phyloP scores from a whole-genome alignment of 2,888 invertebrate species.

The Laspeyria flexula region DNA sequence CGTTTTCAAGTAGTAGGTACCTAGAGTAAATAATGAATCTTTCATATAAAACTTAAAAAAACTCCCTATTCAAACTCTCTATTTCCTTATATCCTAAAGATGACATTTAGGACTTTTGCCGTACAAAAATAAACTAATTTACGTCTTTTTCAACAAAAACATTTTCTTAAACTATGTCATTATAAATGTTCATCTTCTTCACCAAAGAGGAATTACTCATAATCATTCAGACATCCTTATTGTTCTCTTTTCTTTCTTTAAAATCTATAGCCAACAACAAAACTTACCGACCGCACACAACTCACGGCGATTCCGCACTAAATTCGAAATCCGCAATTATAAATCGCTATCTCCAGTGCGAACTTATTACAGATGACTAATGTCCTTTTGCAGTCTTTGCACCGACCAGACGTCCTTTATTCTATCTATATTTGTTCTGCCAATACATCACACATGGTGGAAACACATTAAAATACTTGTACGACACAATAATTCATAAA shows the following conservation, averaged over 20 bases:
- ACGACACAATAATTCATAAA: slow-evolving; percentile 66
- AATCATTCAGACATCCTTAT: background rate
- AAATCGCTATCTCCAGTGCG: slow-evolving; percentile 51
- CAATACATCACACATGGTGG: slow-evolving; percentile 63
- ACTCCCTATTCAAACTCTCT: too few species aligned
- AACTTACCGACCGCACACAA: slow-evolving; percentile 17
- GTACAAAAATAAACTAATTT: too few species aligned
- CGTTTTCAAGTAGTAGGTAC: too few species aligned
- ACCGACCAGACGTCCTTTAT: slow-evolving; percentile 13
- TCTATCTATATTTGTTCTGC: slow-evolving; percentile 49
- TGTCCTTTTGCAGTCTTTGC: slow-evolving; percentile 40
- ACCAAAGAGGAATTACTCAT: too few species aligned
- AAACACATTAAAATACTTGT: slow-evolving; percentile 75
- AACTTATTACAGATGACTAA: slow-evolving; percentile 62
- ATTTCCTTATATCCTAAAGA: too few species aligned
- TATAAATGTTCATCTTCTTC: too few species aligned
- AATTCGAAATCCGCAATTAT: slow-evolving; percentile 44
- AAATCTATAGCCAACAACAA: slow-evolving; percentile 10
- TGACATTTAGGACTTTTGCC: too few species aligned
- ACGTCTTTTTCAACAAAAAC: too few species aligned
- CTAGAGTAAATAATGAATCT: too few species aligned
- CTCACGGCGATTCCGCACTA: slow-evolving; percentile 28
- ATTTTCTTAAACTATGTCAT: too few species aligned
- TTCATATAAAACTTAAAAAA: too few species aligned
- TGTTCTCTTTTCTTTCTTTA: background rate